These are phyloP conservation scores for Trogon surrucura DNA, from an alignment of 2,113 vertebrate genomes.

Conservation along the genomic window DNA sequence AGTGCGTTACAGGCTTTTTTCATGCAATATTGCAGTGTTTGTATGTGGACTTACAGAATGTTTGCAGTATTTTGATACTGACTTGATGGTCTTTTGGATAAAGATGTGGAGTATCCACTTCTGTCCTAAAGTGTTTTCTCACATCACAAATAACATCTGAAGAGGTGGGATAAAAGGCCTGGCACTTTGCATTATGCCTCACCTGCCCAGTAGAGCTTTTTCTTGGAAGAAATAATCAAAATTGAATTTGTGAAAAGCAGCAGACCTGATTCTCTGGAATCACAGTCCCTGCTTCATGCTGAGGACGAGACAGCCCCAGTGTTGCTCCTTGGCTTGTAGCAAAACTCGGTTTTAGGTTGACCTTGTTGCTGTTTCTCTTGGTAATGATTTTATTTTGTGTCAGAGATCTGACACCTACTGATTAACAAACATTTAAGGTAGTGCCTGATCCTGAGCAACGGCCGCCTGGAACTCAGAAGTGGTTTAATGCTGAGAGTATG, in stretches of 20 bases:
- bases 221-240: background rate
- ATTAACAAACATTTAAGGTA: background rate
- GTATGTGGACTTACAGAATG: background rate
- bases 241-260: background rate
- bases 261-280: background rate
- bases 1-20: background rate
- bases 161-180: background rate
- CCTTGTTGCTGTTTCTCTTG: background rate
- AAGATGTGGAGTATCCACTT: background rate
- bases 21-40: background rate
- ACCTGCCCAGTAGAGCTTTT: background rate
- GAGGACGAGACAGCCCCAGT: accelerated
- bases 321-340: background rate
- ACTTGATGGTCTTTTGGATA: background rate
- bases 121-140: background rate
- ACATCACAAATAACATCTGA: background rate
- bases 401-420: accelerated
- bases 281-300: accelerated
- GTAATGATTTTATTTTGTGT: background rate
- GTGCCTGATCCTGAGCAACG: background rate
- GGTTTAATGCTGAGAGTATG: background rate
- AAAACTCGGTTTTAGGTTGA: background rate
- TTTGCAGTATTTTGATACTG: background rate
- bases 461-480: background rate
- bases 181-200: background rate